Conservation (phyloP, 1,140 invertebrate genomes). For the Rhizoglyphus robini region DNA sequence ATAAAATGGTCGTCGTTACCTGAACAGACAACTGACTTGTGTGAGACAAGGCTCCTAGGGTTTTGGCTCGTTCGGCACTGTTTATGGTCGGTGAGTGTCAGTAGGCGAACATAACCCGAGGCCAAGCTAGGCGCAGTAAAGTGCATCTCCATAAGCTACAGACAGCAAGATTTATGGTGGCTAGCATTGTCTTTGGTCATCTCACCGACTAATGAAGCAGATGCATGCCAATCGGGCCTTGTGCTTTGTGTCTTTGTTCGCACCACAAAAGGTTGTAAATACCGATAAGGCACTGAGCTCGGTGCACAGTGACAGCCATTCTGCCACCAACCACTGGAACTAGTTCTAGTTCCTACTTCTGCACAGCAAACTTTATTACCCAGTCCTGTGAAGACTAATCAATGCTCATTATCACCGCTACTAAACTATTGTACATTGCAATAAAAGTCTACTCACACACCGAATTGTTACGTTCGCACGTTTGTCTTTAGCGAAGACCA, state of each 20-base stretch:
- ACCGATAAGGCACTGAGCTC: slow-evolving; percentile 7
- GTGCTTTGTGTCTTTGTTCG: background rate
- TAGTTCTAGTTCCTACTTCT: too few species aligned
- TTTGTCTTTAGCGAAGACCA: too few species aligned
- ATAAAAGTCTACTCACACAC: too few species aligned
- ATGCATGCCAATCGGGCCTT: background rate
- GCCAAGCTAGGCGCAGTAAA: background rate
- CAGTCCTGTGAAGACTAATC: background rate
- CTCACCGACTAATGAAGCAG: background rate
- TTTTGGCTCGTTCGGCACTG: background rate
- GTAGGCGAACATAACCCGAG: background rate
- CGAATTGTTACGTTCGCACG: too few species aligned
- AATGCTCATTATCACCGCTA: slow-evolving; percentile 9
- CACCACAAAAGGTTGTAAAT: slow-evolving; percentile 13
- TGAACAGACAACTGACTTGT: background rate
- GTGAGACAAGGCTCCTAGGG: background rate
- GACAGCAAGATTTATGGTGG: background rate
- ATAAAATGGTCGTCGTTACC: background rate
- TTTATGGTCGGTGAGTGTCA: background rate
- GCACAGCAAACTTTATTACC: background rate
- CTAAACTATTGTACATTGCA: background rate
- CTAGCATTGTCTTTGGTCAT: background rate
- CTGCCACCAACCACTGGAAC: too few species aligned
- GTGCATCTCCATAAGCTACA: background rate
- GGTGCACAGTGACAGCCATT: too few species aligned